Base-by-base conservation (phyloP, 2,797 vertebrate genomes). In the Eremophila alpestris region DNA sequence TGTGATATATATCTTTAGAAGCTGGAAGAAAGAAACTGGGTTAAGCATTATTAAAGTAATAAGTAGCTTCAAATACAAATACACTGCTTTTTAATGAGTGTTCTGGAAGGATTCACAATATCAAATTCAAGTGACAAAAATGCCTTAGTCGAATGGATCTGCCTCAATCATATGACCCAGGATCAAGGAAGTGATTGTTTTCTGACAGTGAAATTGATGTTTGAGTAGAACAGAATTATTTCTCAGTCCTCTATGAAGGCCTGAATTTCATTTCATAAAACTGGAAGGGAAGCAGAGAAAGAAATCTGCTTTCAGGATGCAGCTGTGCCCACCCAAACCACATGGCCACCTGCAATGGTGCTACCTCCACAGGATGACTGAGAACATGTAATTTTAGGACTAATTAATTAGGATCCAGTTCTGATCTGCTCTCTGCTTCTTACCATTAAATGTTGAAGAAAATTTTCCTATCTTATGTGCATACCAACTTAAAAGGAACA, bases 11-110 rank as follows among this genome's bases (percentile, higher is more conserved):
- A 38, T 70, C 90, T 81, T 95, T 97, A 58, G 89, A 84, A 91
- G 65, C 97, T 98, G 95, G 94, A 97, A 98, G 83, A 96, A 90
- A 96, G 45, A 97, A 95, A 68, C 18, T 30, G 23, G 9, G 38
- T 95, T 51, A 60, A 51, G n/a, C 29, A 13, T 16, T 41, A 62
- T 23, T 58, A 40, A 63, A 56, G 24, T 26, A 81, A 8, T 21
- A 59, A 52, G 9, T 15, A 71, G 3, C 9, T 80, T 82, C 19
- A 90, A 83, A 69, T 29, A 82, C 8, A 54, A 90, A 80, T 7
- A n/a, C 15, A 41, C n/a, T 74, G 43, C 7, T 74, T 34, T 85
- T 68, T 56, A 75, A 46, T 34, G 19, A 24, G 29, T 6, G n/a
- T 34, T 60, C 30, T 70, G 45, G 51, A 88, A 71, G 36, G 43